Conservation (phyloP, 2,797 vertebrate species). For the Prionace glauca region DNA sequence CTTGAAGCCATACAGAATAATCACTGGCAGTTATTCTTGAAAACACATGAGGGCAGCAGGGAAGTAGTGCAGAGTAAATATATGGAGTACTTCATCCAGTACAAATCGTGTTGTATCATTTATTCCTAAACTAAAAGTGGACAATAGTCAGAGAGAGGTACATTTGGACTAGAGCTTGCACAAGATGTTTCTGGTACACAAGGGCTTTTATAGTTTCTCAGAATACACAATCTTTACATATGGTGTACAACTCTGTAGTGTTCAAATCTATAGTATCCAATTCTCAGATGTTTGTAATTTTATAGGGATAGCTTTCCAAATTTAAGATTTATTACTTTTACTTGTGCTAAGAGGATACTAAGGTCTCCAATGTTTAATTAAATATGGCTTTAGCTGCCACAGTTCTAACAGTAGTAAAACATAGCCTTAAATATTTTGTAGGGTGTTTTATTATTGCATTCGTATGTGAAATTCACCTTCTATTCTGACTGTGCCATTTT, state of each 20-base stretch:
- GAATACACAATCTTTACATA: not conserved
- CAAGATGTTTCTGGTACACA: not conserved
- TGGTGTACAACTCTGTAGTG: not conserved
- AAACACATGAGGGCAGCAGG: constrained; percentile 34
- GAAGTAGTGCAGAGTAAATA: constrained; percentile 23
- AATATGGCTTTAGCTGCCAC: not conserved
- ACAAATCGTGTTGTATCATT: not conserved
- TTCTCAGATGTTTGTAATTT: not conserved
- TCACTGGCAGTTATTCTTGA: constrained; percentile 7
- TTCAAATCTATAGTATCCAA: not conserved
- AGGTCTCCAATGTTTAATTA: not conserved
- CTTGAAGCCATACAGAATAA: not conserved
- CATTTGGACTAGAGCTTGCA: not conserved
- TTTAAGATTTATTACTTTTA: not conserved
- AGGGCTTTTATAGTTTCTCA: not conserved
- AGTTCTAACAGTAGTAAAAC: not conserved
- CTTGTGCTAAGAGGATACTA: not conserved
- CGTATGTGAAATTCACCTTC: not conserved
- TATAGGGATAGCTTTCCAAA: not conserved
- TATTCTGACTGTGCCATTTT: not conserved
- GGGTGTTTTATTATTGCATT: not conserved
- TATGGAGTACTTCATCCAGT: not conserved
- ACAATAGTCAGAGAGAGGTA: not conserved
- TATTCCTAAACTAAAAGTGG: not conserved
- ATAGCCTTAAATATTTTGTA: not conserved